phyloP scores from a whole-genome alignment of 2,113 vertebrate genomes.

The Dasypus novemcinctus region DNA sequence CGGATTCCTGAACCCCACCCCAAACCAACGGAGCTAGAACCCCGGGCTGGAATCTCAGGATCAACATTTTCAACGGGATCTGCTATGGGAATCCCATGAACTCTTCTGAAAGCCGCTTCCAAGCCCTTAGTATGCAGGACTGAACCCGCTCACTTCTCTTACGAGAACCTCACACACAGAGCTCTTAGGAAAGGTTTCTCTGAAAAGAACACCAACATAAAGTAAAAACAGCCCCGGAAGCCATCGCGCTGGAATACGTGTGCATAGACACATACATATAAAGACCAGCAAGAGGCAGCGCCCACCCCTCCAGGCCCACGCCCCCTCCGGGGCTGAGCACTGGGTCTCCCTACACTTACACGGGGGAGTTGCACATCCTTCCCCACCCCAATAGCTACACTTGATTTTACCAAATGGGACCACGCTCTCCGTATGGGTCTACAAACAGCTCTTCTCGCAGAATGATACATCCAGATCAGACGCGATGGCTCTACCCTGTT shows the following conservation, averaged over 20 bases:
- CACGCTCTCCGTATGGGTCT: fast-evolving
- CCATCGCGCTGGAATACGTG: neutral
- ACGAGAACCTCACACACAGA: neutral
- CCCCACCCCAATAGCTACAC: neutral
- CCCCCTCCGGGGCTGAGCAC: neutral
- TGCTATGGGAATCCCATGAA: neutral
- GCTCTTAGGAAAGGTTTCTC: neutral
- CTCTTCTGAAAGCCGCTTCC: neutral
- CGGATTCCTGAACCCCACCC: neutral
- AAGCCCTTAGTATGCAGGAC: neutral
- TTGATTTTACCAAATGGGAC: neutral
- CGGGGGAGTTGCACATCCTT: neutral
- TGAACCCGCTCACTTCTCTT: neutral
- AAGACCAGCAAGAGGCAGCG: neutral
- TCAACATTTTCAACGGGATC: neutral
- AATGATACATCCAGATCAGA: neutral
- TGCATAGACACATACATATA: neutral
- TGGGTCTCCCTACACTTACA: fast-evolving
- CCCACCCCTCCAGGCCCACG: neutral
- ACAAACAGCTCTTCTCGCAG: neutral
- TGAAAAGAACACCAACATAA: neutral
- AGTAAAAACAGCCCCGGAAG: neutral
- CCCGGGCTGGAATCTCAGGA: neutral
- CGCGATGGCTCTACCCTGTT: fast-evolving
- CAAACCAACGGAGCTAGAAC: too few species aligned